These are phyloP conservation scores for Colius striatus DNA, from an alignment of 2,113 vertebrate genomes.

Conservation along the genomic window DNA sequence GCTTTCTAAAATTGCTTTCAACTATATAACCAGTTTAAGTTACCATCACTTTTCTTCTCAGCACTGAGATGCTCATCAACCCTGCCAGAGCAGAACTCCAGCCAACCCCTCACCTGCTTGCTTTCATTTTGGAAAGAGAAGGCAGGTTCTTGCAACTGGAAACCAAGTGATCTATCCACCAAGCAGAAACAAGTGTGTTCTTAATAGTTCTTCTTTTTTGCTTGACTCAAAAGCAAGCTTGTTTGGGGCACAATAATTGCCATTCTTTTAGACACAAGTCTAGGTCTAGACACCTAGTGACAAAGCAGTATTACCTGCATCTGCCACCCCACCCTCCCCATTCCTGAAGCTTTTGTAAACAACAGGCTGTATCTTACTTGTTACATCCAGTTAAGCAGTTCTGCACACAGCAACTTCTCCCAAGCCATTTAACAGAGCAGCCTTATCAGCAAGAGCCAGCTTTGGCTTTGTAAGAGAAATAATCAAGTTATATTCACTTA, in stretches of 20 bases:
- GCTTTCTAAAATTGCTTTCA: not conserved
- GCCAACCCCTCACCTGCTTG: not conserved
- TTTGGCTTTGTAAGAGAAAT: not conserved
- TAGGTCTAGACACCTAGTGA: not conserved
- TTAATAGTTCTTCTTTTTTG: not conserved
- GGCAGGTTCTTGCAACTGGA: not conserved
- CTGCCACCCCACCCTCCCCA: not conserved
- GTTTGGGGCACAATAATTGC: not conserved
- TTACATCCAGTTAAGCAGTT: not conserved
- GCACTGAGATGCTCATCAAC: not conserved
- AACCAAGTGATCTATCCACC: not conserved
- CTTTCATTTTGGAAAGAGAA: not conserved
- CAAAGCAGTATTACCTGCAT: not conserved
- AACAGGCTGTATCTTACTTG: not conserved
- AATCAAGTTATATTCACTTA: not conserved
- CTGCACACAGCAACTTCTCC: not conserved
- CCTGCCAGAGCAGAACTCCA: not conserved
- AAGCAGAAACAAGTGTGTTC: not conserved
- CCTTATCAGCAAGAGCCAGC: slow-evolving; percentile 22
- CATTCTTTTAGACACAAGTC: not conserved
- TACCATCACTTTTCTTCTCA: not conserved
- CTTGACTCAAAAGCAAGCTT: not conserved
- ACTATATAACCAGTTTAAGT: not conserved
- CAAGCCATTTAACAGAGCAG: not conserved
- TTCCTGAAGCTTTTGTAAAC: not conserved